These are phyloP conservation scores for Podilymbus podiceps DNA, from an alignment of 2,113 vertebrate species.

Conservation along the genomic window DNA sequence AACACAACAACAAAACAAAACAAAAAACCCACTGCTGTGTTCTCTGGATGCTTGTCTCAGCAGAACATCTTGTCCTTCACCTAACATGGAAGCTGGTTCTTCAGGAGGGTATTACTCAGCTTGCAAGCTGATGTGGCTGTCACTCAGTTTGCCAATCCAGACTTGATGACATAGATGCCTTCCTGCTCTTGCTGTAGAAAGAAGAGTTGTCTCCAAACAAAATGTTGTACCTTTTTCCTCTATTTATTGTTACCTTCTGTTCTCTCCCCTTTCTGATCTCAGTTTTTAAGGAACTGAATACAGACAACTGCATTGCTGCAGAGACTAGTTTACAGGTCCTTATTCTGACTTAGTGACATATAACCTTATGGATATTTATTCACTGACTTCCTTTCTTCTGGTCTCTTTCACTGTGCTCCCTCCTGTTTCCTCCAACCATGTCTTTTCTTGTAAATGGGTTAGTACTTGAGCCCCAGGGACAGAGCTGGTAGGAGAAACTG, in stretches of 20 bases:
- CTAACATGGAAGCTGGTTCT: background rate
- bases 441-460: background rate
- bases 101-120: background rate
- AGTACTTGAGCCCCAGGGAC: background rate
- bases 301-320: background rate
- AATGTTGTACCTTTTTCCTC: background rate
- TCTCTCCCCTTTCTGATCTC: background rate
- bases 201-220: background rate
- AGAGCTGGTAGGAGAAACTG: background rate
- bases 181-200: background rate
- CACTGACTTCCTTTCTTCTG: background rate
- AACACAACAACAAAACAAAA: too few species aligned
- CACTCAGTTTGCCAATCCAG: background rate
- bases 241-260: background rate
- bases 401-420: background rate
- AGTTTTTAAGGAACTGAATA: background rate
- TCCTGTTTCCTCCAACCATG: background rate
- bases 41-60: background rate
- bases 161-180: background rate
- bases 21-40: background rate
- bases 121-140: background rate
- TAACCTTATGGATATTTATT: background rate
- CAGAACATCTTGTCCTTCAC: background rate
- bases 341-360: background rate
- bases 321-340: background rate